Evolutionary conservation across 2,888 invertebrate species (phyloP), one percentile per base, ranked within the genome.

Genomic region (Eretmocerus hayati): DNA sequence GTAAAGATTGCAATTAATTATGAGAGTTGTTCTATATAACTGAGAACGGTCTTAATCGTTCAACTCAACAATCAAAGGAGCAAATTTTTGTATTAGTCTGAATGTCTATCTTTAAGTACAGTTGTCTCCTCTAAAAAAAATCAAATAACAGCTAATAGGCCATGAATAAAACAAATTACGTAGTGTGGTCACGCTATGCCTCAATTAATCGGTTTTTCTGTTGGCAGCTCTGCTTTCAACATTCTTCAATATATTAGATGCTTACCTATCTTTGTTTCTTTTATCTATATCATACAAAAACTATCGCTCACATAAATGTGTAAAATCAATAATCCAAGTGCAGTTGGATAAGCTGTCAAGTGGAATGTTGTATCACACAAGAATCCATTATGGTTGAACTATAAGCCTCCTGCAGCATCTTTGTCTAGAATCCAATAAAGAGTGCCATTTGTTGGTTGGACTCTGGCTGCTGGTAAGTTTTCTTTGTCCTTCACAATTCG

Each of bases 401-500:
- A 52, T 40, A 61, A 50, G 23, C 58, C 59, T 43, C 44, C 53
- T 15, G 65, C 64, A 31, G 71, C 69, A 35, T 56, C 62, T 53
- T 63, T 44, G 39, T 71, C 71, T 18, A 71, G 47, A 51, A 71
- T 62, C 81, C 81, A 81, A 58, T 81, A 77, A 0, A 90, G 71
- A 42, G 79, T 74, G 15, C 90, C 90, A 52, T 76, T 70, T 5
- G 70, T 74, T 0, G 90, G 89, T 52, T 80, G 75, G 13, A 94
- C 89, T 64, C 81, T 72, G 2, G 79, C 80, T 0, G 90, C 87
- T 6, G 94, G 94, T 19, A 92, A 74, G 43, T 79, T 75, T 62
- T 90, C 89, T 47, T 81, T 80, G 51, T 87, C 83, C 56, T 81
- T 79, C 50, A 92, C 73, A 52, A 92, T 84, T 58, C 82, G 80